A percentile compares a stretch with the other conserved stretches of the same genome.
Evolutionary conservation across 2,113 vertebrate genomes (phyloP).

Genomic region (Rhea americana): DNA sequence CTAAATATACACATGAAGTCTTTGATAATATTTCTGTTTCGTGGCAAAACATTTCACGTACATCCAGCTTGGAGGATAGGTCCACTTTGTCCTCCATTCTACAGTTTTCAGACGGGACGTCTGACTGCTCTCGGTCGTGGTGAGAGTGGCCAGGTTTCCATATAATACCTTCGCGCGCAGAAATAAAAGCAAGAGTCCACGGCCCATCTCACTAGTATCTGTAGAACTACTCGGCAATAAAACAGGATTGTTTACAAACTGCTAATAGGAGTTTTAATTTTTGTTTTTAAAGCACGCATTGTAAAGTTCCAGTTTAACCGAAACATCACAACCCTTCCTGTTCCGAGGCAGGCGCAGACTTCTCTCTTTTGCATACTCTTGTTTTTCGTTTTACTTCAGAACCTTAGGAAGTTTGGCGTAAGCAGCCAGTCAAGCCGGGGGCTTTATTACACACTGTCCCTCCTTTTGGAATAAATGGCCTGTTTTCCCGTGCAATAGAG

Average conservation of each 20-base stretch:
- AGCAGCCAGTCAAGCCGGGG: neutral
- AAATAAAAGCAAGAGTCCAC: neutral
- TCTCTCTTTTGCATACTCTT: neutral
- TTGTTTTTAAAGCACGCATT: neutral
- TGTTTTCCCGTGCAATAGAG: neutral
- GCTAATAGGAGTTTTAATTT: neutral
- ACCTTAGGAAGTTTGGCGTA: neutral
- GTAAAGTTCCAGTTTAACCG: neutral
- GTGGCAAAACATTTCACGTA: neutral
- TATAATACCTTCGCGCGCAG: neutral
- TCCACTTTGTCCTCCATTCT: neutral
- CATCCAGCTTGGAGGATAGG: neutral
- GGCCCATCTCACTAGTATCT: neutral
- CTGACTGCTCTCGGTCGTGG: neutral
- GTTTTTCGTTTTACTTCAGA: neutral
- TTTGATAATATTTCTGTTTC: neutral
- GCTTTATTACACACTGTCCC: neutral
- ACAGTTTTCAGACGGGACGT: neutral
- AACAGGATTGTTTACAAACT: neutral
- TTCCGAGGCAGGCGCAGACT: fast-evolving
- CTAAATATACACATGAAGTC: neutral
- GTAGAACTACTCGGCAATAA: neutral
- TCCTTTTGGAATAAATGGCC: neutral
- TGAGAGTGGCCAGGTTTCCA: neutral
- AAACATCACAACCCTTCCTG: neutral